Base-by-base conservation (phyloP, 1,140 invertebrate species). In the Drosophila pruinosa region DNA sequence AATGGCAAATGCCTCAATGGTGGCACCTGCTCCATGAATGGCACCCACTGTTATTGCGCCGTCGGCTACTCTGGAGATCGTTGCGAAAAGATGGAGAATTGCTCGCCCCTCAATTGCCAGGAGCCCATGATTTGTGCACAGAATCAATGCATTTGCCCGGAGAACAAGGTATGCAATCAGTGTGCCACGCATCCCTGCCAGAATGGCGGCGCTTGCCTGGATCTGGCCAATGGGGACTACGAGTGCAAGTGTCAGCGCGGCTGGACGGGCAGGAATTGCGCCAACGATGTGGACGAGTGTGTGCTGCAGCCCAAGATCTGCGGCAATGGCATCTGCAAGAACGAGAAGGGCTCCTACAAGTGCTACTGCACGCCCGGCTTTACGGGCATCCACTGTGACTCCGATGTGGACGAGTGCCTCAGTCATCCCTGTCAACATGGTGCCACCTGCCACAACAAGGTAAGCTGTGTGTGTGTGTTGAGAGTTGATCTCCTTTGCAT, bases 391-490 rank as follows among this genome's bases (percentile, higher is more conserved):
- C 94, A 95, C 72, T 97, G 97, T 89, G 94, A 96, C 78, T 93
- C 96, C 41, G 95, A 97, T 90, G 96, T 97, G 77, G 95, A 98
- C 91, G 97, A 98, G 90, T 98, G 97, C 89, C 93, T 97, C 3
- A 97, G 96, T 36, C 93, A 94, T 48, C 97, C 98, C 0, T 99
- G 98, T 92, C 93, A 95, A 71, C 97, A 99, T 86, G 95, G 95
- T 59, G 97, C 96, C 7, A 96, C 95, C 0, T 99, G 98, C 91
- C 92, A 95, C 68, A 97, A 99, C 90, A 92, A 91, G 89, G 90
- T 91, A 89, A 73, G 90, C 86, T 14, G 54, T 4, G 10, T 19
- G 10, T 21, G 22, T 2, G n/a, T n/a, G n/a, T n/a, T n/a, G n/a
- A 19, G 17, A 19, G 2, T 17, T 19, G 6, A 21, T 39, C 36